These are phyloP conservation scores for Aphodius granarius DNA, from an alignment of 2,888 invertebrate genomes.

Conservation along the genomic window DNA sequence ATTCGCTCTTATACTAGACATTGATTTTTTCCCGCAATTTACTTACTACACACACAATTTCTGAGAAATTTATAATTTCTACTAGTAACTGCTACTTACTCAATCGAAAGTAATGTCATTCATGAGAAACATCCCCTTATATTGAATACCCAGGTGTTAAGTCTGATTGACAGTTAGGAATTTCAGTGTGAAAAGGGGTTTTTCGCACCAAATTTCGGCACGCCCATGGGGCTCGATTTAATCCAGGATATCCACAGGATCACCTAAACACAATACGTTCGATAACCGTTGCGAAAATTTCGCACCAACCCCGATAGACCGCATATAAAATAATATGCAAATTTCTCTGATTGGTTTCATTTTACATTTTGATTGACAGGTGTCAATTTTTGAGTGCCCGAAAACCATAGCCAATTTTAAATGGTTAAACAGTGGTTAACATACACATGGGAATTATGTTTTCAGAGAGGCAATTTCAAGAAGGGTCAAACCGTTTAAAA, in stretches of 20 bases:
- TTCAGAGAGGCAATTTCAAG: too few species aligned
- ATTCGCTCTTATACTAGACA: too few species aligned
- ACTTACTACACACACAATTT: neutral
- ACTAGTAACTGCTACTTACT: neutral
- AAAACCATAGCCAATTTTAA: neutral
- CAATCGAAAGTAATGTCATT: neutral
- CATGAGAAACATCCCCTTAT: neutral
- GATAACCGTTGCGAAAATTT: neutral
- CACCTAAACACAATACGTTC: neutral
- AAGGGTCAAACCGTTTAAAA: neutral
- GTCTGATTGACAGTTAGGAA: constrained; percentile 34
- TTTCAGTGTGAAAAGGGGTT: constrained; percentile 30
- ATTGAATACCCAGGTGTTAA: constrained; percentile 31
- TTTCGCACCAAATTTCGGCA: constrained; percentile 22
- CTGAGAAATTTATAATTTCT: neutral
- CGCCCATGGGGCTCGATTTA: constrained; percentile 21
- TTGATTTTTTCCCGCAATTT: too few species aligned
- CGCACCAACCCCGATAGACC: neutral
- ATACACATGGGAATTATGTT: neutral
- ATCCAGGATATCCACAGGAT: constrained; percentile 27
- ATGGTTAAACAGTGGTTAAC: neutral
- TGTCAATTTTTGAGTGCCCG: neutral
- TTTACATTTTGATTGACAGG: neutral
- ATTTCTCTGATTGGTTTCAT: neutral
- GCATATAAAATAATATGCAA: neutral